These are phyloP conservation scores for Idaea aversata DNA, from an alignment of 2,888 invertebrate species.

Conservation along the genomic window DNA sequence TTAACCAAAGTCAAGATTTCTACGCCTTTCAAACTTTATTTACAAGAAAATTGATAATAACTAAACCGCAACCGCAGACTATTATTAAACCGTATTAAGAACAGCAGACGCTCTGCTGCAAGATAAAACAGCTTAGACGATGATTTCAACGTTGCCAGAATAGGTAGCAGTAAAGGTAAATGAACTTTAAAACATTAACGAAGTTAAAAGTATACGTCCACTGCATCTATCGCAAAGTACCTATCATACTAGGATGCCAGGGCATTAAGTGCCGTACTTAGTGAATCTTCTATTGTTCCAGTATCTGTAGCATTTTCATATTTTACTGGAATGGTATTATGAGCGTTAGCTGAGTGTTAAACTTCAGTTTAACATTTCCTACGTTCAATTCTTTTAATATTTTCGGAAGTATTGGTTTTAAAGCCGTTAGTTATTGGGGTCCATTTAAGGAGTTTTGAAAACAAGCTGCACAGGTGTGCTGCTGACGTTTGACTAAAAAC, in stretches of 20 bases:
- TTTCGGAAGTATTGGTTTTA: neutral
- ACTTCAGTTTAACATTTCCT: neutral
- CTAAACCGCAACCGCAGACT: slow-evolving; percentile 36
- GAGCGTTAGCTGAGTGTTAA: too few relatives aligned
- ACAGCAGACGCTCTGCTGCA: slow-evolving; percentile 45
- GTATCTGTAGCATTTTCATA: neutral
- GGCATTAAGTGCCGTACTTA: neutral
- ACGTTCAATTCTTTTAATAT: neutral
- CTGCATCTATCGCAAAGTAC: neutral
- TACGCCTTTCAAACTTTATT: slow-evolving; percentile 13
- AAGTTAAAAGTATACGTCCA: neutral
- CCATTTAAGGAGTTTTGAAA: neutral
- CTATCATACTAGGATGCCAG: too few relatives aligned
- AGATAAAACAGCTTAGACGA: slow-evolving; percentile 52
- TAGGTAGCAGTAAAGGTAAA: slow-evolving; percentile 34
- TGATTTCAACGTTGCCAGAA: slow-evolving; percentile 35
- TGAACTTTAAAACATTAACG: slow-evolving; percentile 31
- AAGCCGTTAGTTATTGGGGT: neutral
- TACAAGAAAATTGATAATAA: slow-evolving; percentile 25
- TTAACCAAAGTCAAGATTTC: neutral
- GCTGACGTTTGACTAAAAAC: neutral
- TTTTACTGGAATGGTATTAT: neutral
- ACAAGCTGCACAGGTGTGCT: neutral
- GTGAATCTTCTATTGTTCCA: neutral
- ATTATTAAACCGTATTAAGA: slow-evolving; percentile 50